Base-by-base conservation (phyloP, 2,888 invertebrate genomes). In the Dicycla oo region DNA sequence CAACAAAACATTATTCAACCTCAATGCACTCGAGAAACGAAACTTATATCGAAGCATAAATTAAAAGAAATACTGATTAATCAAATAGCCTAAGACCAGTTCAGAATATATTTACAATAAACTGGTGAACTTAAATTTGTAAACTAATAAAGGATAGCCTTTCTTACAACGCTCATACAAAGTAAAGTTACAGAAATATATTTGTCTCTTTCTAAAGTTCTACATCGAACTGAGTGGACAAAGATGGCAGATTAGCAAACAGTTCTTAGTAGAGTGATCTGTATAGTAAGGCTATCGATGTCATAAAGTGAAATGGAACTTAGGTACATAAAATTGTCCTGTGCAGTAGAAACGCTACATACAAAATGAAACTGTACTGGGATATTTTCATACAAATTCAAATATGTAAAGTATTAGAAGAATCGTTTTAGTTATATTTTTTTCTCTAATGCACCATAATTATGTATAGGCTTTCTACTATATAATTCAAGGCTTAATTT, bases 21-120 rank as follows among this genome's bases (percentile, higher is more conserved):
- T 92, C 93, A 94, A 94, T 91, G 93, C 93, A 94, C 91, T 93
- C 93, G 88, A 90, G 91, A 93, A 94, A 93, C 91, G 90, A 93
- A 86, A 90, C 94, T 95, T 95, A 95, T 86, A 93, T 91, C 91
- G 80, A 94, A 93, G 91, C 90, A 96, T 96, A 96, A 96, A 95
- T 96, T 95, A 95, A 90, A 91, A 91, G 92, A 94, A 96, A 95
- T 95, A 95, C 95, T 95, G 95, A 90, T 95, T 94, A 91, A 93
- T 92, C 82, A 78, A 87, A 90, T 93, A 95, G 91, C 92, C 94
- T 94, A 94, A 86, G 77, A 88, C 92, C 88, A 94, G 92, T 92
- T 91, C 86, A 82, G 80, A 88, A 88, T 93, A 94, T 96, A 96
- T 96, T 92, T 95, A 95, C 95, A 96, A 75, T 81, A 89, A n/a